Evolutionary conservation across 2,797 vertebrate species (phyloP).

Genomic region (Etheostoma perlongum): DNA sequence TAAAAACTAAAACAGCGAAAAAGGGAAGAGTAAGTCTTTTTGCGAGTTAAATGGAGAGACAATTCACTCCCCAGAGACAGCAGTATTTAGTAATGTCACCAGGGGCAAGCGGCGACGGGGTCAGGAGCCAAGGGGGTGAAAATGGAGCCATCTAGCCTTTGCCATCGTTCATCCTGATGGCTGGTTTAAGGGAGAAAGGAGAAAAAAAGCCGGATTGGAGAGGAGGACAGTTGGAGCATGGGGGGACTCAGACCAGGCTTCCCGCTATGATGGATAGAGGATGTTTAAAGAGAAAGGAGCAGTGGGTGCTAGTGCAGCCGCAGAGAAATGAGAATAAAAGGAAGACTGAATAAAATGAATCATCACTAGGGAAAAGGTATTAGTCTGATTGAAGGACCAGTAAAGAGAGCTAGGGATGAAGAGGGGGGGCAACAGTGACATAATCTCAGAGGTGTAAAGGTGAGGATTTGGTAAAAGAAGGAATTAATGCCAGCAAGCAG

Average conservation of each 20-base stretch:
- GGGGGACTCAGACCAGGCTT: conserved; percentile 58
- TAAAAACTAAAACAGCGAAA: conserved; percentile 30
- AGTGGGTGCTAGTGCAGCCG: conserved; percentile 54
- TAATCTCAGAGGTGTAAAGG: conserved; percentile 70
- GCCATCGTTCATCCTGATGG: conserved; percentile 85
- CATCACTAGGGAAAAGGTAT: conserved; percentile 81
- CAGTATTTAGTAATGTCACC: conserved; percentile 87
- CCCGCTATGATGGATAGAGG: conserved; percentile 81
- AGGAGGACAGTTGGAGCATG: conserved; percentile 49
- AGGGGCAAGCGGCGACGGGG: conserved; percentile 63
- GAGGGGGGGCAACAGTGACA: conserved; percentile 33
- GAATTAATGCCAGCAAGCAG: conserved; percentile 79
- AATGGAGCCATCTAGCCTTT: conserved; percentile 84
- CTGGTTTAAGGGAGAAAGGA: conserved; percentile 68
- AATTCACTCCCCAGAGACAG: conserved; percentile 76
- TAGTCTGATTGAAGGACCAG: conserved; percentile 74
- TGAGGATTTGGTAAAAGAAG: conserved; percentile 74
- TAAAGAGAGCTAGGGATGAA: conserved; percentile 49
- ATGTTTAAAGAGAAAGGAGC: conserved; percentile 76
- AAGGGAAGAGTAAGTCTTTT: conserved; percentile 53
- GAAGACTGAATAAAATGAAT: conserved; percentile 78
- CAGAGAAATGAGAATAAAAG: conserved; percentile 61
- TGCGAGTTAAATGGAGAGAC: conserved; percentile 74
- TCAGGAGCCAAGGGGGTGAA: conserved; percentile 68
- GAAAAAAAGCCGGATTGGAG: conserved; percentile 47